These are phyloP conservation scores for Globodera rostochiensis DNA, from an alignment of 1,140 invertebrate species.

Conservation along the genomic window DNA sequence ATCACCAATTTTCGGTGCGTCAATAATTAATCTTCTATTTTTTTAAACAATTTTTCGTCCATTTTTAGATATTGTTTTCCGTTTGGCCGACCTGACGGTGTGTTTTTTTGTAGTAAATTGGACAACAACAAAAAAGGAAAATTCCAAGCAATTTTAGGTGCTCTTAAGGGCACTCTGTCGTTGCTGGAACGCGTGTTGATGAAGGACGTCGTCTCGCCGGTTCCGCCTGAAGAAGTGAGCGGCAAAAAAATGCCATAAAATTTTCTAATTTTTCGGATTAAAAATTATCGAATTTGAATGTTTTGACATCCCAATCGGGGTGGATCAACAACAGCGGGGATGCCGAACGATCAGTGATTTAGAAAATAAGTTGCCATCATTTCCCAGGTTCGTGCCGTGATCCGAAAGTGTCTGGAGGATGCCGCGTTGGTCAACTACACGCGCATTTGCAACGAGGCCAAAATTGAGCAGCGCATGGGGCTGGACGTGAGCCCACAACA, in stretches of 20 bases:
- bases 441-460: constrained; percentile 90
- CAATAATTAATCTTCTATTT: constrained; percentile 2
- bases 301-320: too few relatives aligned
- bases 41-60: constrained; percentile 19
- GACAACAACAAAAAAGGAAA: background rate
- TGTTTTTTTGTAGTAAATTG: background rate
- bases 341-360: background rate
- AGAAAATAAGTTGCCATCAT: background rate
- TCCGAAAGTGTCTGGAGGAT: constrained; percentile 90
- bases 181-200: constrained; percentile 93
- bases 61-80: constrained; percentile 86
- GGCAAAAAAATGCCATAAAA: too few relatives aligned
- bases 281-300: too few relatives aligned
- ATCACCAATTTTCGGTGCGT: constrained; percentile 89
- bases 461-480: constrained; percentile 78
- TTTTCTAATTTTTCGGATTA: too few relatives aligned
- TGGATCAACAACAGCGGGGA: background rate
- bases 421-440: constrained; percentile 97
- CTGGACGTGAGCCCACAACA: constrained; percentile 60
- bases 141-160: constrained; percentile 67
- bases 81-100: constrained; percentile 90
- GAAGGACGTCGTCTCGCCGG: constrained; percentile 98
- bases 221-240: constrained; percentile 81
- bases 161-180: constrained; percentile 91
- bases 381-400: constrained; percentile 80